Conservation (phyloP, 2,797 vertebrate genomes). For the Alosa sapidissima region DNA sequence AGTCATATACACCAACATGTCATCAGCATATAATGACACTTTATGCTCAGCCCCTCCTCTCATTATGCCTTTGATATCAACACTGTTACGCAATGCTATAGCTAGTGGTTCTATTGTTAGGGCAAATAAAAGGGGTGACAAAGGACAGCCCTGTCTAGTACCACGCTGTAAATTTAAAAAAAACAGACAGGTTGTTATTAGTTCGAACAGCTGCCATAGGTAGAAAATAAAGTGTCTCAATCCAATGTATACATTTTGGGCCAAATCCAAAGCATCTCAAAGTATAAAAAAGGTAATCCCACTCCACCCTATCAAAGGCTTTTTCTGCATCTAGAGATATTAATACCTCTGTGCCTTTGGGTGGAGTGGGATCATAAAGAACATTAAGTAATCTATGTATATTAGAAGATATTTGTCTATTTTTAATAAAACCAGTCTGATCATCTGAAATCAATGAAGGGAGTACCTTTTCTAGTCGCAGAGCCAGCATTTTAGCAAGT, state of each 20-base stretch:
- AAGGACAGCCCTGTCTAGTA: no score
- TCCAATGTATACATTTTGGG: background rate
- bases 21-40: no score
- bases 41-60: no score
- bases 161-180: no score
- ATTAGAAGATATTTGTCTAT: background rate
- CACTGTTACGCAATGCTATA: no score
- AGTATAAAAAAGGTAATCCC: background rate
- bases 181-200: no score
- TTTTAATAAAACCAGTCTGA: background rate
- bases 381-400: background rate
- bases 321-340: constrained; percentile 40
- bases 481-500: background rate
- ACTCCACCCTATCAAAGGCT: background rate
- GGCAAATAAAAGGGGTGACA: background rate
- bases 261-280: background rate
- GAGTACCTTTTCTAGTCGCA: background rate
- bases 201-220: no score
- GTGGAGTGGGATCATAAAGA: background rate
- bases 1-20: no score
- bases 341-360: background rate
- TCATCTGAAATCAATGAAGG: background rate
- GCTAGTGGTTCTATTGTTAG: no score
- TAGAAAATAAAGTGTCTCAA: no score
- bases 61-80: no score